Evolutionary conservation across 2,113 vertebrate genomes (phyloP), one percentile per base, ranked within the genome.

Genomic region (Trichechus manatus): DNA sequence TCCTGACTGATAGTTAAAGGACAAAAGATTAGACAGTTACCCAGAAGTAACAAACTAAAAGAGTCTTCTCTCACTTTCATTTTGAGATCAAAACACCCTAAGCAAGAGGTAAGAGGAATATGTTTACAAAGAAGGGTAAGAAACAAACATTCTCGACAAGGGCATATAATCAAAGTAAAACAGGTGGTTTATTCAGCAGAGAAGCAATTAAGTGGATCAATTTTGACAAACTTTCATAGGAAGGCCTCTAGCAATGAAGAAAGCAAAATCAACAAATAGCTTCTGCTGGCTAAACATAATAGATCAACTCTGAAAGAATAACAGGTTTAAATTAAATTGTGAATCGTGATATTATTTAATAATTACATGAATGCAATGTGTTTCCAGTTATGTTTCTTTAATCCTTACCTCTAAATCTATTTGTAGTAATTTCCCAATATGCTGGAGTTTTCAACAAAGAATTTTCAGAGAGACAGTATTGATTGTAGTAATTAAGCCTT

Each of bases 311-410:
- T 39, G 77, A 31, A 53, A 85, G 86, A 85, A 68, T 44, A 77
- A 91, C 13, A 50, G 22, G 33, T 84, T 95, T 87, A 79, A 79
- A 93, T 87, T 91, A 81, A 93, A 85, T n/a, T 59, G 15, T 29
- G 7, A 89, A 85, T 31, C 25, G 81, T 1, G 53, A 56, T 25
- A 59, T 66, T 79, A 83, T 39, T 70, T 50, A 96, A 95, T 85
- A 85, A 59, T 36, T 1, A 27, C 36, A 83, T 3, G 82, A 64
- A 83, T 87, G 29, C 31, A 56, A 36, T 33, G 50, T 53, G 14
- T 91, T 96, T 86, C 44, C 68, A 78, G 31, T 82, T 87, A 31
- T 13, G 13, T 68, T 79, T 80, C n/a, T 56, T 86, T 87, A 70
- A 74, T 84, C 29, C 25, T 88, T 42, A 44, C 25, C 25, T 70